phyloP scores from a whole-genome alignment of 2,888 invertebrate species.

The Dorcus parallelipipedus region DNA sequence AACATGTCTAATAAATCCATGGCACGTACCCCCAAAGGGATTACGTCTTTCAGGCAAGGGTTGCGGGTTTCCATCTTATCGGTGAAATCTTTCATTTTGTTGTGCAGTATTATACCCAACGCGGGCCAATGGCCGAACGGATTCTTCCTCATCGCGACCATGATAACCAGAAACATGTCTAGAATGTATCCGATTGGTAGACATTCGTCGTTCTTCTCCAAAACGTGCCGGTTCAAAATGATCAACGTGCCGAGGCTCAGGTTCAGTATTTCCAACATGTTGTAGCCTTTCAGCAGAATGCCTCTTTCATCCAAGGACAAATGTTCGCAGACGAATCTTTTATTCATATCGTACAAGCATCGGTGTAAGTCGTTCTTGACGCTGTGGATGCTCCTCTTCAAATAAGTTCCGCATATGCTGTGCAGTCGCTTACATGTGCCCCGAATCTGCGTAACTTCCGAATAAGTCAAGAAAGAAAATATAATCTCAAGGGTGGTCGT shows the following conservation, averaged over 20 bases:
- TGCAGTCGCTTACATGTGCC: slow-evolving; percentile 11
- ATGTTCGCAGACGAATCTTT: slow-evolving; percentile 4
- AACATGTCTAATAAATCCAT: slow-evolving; percentile 15
- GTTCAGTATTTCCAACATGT: slow-evolving; percentile 15
- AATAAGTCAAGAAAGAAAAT: slow-evolving; percentile 9
- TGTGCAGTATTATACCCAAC: slow-evolving; percentile 13
- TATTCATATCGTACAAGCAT: slow-evolving; percentile 13
- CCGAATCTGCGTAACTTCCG: slow-evolving; percentile 10
- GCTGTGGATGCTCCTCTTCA: slow-evolving; percentile 5
- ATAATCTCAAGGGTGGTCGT: slow-evolving; percentile 6
- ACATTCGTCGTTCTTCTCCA: slow-evolving; percentile 7
- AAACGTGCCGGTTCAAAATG: slow-evolving; percentile 17
- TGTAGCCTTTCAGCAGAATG: slow-evolving; percentile 10
- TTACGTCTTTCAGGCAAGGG: slow-evolving; percentile 10
- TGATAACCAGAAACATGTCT: slow-evolving; percentile 4
- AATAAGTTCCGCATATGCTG: slow-evolving; percentile 4
- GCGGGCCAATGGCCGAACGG: slow-evolving; percentile 15
- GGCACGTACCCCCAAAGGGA: slow-evolving; percentile 11
- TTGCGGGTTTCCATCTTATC: slow-evolving; percentile 15
- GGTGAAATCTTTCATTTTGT: slow-evolving; percentile 11
- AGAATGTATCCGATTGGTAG: slow-evolving; percentile 13
- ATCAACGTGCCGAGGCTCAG: slow-evolving; percentile 14
- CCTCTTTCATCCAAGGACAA: slow-evolving; percentile 12
- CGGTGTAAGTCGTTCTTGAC: slow-evolving; percentile 11
- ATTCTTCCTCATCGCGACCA: slow-evolving; percentile 10